phyloP scores from a whole-genome alignment of 2,888 invertebrate genomes.

The Dryadula phaetusa region DNA sequence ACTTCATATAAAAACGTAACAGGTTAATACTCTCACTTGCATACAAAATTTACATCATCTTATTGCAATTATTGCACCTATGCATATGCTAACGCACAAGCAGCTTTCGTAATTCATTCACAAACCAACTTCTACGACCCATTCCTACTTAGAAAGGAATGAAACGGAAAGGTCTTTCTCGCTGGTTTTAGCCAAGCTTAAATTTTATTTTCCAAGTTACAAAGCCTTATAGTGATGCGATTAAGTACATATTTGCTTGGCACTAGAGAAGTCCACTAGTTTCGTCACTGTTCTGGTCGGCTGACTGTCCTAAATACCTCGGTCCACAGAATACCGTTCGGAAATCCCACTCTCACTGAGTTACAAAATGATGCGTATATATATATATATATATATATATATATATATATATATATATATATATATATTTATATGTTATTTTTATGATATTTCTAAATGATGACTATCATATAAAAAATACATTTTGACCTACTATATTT shows the following conservation, averaged over 20 bases:
- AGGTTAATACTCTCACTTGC: conserved; percentile 43
- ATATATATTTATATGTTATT: background rate
- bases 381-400: background rate
- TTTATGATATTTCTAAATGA: too few species aligned
- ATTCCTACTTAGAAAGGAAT: conserved; percentile 19
- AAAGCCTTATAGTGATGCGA: conserved; percentile 46
- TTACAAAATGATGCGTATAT: conserved; percentile 47
- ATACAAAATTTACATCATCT: conserved; percentile 53
- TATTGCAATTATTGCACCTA: conserved; percentile 46
- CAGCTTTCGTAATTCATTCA: conserved; percentile 62
- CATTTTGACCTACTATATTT: too few species aligned
- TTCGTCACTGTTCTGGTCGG: conserved; percentile 63
- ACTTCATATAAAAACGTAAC: conserved; percentile 38
- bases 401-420: background rate
- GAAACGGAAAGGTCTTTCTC: conserved; percentile 40
- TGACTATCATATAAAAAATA: too few species aligned
- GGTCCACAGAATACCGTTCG: conserved; percentile 61
- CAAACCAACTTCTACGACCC: conserved; percentile 50
- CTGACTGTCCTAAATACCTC: conserved; percentile 70
- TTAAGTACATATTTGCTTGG: conserved; percentile 54
- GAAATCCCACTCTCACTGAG: conserved; percentile 54
- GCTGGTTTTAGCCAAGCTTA: conserved; percentile 43
- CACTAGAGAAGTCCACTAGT: conserved; percentile 53
- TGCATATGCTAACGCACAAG: conserved; percentile 30
- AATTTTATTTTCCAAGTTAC: conserved; percentile 43